Evolutionary conservation across 2,113 vertebrate genomes (phyloP), one percentile per base, ranked within the genome.

Genomic region (Brachirus orientalis): DNA sequence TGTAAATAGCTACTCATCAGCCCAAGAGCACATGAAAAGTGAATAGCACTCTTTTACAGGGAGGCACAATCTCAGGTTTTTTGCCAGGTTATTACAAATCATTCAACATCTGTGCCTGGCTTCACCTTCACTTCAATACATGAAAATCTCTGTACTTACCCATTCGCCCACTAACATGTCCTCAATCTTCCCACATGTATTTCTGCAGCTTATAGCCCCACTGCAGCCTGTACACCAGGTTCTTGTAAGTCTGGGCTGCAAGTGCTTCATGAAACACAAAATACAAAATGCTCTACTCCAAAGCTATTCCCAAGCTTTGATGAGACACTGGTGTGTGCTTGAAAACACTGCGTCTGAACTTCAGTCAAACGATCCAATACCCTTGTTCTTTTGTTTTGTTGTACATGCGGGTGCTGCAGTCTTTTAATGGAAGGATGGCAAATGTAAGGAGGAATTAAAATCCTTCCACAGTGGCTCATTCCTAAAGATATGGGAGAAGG

Each of bases 101-200:
- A 88, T 91, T 92, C 81, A 87, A 91, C 90, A 90, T 70, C 77
- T 36, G 71, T 7, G n/a, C 58, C 79, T 51, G 43, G 69, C 63
- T 28, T 73, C 67, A 72, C 72, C 82, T 62, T 72, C 5, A 12
- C 65, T 61, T 70, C 66, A 47, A 19, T 43, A 17, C 60, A 72
- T 83, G 74, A 48, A 66, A 72, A 68, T 73, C 68, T 71, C 57
- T 16, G 33, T 72, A 45, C 65, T 67, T 57, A 62, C 41, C 61
- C 67, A 66, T 87, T 78, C 47, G 77, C 47, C 77, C 60, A 64
- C 64, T 58, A 63, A 48, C 43, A 51, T 54, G 45, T 22, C 17
- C 45, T 57, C 63, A 36, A 35, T 64, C 20, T 41, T 44, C 47
- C 38, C 19, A 16, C n/a, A 18, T 28, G 45, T 22, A 41, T 50